Conservation (phyloP, 2,113 vertebrate genomes). For the Paratilapia polleni region DNA sequence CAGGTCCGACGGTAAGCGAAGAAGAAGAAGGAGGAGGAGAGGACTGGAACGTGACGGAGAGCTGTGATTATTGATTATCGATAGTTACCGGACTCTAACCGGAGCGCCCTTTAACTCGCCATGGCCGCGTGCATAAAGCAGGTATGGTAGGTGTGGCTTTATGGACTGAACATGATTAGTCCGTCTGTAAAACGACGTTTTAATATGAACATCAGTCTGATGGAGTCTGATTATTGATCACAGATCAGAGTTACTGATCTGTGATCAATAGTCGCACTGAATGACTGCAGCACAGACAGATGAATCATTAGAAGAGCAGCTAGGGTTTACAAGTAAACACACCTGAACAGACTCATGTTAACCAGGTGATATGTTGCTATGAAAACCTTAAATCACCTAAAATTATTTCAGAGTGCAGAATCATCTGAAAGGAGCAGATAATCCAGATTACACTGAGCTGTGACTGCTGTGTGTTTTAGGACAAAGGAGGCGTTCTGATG, state of each 20-base stretch:
- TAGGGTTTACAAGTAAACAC: neutral
- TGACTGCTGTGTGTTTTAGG: neutral
- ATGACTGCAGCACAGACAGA: neutral
- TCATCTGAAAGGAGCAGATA: neutral
- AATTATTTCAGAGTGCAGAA: neutral
- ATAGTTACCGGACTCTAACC: neutral
- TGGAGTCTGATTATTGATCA: no score
- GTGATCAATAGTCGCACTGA: neutral
- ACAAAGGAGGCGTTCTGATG: neutral
- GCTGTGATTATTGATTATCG: neutral
- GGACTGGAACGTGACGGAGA: neutral
- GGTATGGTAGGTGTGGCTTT: neutral
- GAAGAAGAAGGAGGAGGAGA: no score
- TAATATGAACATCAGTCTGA: neutral
- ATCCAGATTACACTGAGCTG: neutral
- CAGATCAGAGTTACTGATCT: neutral
- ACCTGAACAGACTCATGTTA: neutral
- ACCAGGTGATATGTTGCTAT: neutral
- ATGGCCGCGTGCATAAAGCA: neutral
- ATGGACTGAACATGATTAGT: neutral
- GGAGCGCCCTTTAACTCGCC: neutral
- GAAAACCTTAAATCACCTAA: no score
- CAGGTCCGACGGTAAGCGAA: neutral
- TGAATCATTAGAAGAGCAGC: neutral
- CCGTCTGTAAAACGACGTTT: neutral